Evolutionary conservation across 2,797 vertebrate genomes (phyloP).

Genomic region (Macrochelys suwanniensis): DNA sequence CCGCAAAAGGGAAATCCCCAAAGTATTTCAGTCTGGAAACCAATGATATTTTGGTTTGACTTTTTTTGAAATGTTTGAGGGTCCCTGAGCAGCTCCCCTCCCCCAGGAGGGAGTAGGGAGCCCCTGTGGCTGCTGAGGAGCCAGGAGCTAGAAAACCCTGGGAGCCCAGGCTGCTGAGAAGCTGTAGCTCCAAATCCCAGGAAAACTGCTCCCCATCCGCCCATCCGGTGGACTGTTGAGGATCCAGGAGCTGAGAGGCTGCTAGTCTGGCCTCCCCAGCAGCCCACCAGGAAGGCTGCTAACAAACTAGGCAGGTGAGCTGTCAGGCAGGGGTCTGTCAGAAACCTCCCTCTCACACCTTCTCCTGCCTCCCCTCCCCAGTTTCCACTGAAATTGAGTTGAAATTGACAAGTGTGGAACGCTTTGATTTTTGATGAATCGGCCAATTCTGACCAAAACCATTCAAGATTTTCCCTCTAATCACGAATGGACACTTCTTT

Average conservation of each 20-base stretch:
- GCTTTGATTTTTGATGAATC: not conserved
- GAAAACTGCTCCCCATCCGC: not conserved
- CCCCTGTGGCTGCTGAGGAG: not conserved
- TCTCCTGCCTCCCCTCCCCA: not conserved
- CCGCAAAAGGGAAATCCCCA: not conserved
- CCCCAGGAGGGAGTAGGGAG: not conserved
- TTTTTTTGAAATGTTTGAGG: not conserved
- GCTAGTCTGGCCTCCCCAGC: not conserved
- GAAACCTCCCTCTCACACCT: not conserved
- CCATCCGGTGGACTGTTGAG: not conserved
- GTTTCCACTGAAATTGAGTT: not conserved
- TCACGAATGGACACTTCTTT: not conserved
- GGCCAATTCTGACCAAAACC: not conserved
- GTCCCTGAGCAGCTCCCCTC: not conserved
- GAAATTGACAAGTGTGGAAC: fast-evolving
- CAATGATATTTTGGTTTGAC: not conserved
- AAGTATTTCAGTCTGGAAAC: not conserved
- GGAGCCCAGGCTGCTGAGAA: not conserved
- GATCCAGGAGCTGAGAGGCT: not conserved
- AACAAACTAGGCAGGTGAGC: not conserved
- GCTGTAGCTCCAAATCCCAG: not conserved
- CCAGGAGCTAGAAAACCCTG: not conserved
- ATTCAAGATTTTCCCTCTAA: not conserved
- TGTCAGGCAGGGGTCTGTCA: not conserved
- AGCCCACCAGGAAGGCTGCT: not conserved